phyloP scores from a whole-genome alignment of 1,140 invertebrate species.

The Euura lappo region DNA sequence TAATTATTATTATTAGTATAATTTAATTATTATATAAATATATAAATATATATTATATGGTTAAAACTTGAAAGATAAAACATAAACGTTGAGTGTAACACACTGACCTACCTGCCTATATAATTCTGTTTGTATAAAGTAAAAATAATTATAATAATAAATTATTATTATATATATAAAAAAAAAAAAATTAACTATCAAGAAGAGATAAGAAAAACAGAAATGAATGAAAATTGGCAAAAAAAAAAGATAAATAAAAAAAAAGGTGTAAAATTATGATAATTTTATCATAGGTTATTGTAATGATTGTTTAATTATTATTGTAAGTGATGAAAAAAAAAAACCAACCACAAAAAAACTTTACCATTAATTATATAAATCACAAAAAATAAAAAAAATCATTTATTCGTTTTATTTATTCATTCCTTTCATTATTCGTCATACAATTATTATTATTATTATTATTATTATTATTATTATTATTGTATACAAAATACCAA shows the following conservation, averaged over 20 bases:
- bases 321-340: background rate
- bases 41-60: background rate
- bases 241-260: no score
- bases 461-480: background rate
- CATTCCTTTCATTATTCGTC: background rate
- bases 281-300: no score
- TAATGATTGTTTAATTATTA: background rate
- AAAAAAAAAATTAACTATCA: no score
- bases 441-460: background rate
- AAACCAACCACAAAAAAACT: background rate
- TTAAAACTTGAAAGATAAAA: background rate
- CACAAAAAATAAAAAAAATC: background rate
- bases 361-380: conserved; percentile 2
- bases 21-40: no score
- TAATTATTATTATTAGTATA: no score
- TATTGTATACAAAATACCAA: background rate
- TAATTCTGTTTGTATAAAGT: background rate
- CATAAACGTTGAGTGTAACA: background rate
- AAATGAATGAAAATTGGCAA: no score
- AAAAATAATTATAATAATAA: background rate
- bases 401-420: background rate
- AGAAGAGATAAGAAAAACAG: no score
- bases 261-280: no score
- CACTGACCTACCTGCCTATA: background rate
- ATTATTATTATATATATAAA: background rate